Base-by-base conservation (phyloP, 2,888 invertebrate genomes). In the Athrips mouffetella region DNA sequence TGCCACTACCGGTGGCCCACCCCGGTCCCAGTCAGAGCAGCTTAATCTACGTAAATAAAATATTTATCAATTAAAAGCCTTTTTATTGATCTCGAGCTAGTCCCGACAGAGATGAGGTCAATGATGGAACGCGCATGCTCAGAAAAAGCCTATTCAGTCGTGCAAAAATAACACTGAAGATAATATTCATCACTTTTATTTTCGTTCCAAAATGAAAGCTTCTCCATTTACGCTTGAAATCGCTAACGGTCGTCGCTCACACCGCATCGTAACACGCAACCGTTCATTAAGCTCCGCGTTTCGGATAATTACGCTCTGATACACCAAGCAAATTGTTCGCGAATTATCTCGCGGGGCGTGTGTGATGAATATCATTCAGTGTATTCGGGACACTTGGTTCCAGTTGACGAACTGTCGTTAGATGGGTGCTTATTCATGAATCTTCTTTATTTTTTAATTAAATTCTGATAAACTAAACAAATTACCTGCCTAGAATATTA, bases 251-350 rank as follows among this genome's bases (percentile, higher is more conserved):
- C 58, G 48, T 71, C 58, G 45, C 70, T 76, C 54, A 67, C 64
- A 64, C 76, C 70, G 60, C 44, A 52, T 47, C 62, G 65, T 59
- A 62, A 62, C 69, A 50, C 65, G 69, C 76, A 83, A 79, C 83
- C 81, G 76, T 81, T 81, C 81, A 85, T 87, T 84, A 86, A 75
- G 65, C 70, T 69, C 66, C 76, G 73, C 72, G 75, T 81, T 80
- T 81, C 78, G 83, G 74, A 84, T 86, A 87, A 87, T 86, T 86
- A 82, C 76, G 78, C 73, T 75, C 79, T 82, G 86, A 86, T 87
- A 86, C 83, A 80, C 75, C 80, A 77, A 82, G 83, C 83, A 82
- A 85, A 85, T 86, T 84, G 82, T 83, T 75, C 73, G 69, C 76
- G 80, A 80, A 84, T 84, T 82, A 80, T 80, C 78, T 74, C 67